Percentiles rank a stretch among this genome's conserved stretches.
Conservation (phyloP, 2,797 vertebrate genomes). For the Melanotaenia maccullochi region DNA sequence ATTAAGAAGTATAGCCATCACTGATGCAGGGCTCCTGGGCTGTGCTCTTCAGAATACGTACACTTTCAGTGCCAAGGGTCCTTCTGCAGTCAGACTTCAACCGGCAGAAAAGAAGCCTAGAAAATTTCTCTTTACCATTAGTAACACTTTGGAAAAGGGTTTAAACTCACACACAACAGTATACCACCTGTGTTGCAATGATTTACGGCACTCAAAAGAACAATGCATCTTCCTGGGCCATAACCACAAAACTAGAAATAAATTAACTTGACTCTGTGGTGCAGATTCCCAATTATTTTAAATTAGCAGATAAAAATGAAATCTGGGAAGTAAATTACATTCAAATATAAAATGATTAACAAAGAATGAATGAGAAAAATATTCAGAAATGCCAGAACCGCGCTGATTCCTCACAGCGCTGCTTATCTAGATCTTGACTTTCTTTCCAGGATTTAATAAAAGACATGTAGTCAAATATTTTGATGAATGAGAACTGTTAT, state of each 20-base stretch:
- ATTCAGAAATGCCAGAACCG: constrained; percentile 8
- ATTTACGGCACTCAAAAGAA: constrained; percentile 80
- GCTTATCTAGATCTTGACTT: constrained; percentile 49
- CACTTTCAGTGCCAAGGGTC: constrained; percentile 99
- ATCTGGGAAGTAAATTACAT: constrained; percentile 25
- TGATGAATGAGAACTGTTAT: constrained; percentile 1
- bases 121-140: constrained; percentile 99
- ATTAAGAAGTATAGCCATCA: constrained; percentile 96
- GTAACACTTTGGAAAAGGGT: constrained; percentile 99
- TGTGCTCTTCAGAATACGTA: constrained; percentile 99
- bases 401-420: constrained; percentile 9
- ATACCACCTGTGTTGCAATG: constrained; percentile 91
- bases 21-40: constrained; percentile 99
- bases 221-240: constrained; percentile 70
- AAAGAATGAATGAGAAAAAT: constrained; percentile 13
- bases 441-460: constrained; percentile 30
- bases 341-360: constrained; percentile 21
- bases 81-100: constrained; percentile 99
- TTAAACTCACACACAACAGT: constrained; percentile 99
- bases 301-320: constrained; percentile 35
- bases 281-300: constrained; percentile 43
- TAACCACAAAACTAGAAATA: constrained; percentile 62
- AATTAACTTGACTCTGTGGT: constrained; percentile 36
- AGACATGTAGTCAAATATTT: constrained; percentile 28
- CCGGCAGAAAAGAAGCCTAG: constrained; percentile 99